Evolutionary conservation across 2,797 vertebrate genomes (phyloP).

Genomic region (Loriculus beryllinus): DNA sequence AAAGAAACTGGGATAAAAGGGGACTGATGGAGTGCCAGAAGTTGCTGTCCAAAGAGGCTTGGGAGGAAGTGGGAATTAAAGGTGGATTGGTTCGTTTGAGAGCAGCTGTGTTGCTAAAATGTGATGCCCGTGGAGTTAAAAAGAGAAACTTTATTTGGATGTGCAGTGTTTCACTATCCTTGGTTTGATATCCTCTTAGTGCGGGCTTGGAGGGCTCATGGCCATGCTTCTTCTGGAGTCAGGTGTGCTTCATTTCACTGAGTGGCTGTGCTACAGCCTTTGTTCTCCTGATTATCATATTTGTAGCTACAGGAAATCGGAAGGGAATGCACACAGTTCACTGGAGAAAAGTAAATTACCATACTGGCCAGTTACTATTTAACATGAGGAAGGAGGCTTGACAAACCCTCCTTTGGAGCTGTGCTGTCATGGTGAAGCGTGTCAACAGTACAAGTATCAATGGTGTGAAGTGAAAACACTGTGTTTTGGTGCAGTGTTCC

Average conservation of each 20-base stretch:
- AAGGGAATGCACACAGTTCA: constrained; percentile 53
- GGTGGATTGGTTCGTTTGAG: constrained; percentile 18
- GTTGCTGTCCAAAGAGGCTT: constrained; percentile 55
- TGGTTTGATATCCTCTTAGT: not conserved
- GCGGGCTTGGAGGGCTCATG: not conserved
- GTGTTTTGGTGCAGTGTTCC: not conserved
- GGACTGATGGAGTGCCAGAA: constrained; percentile 62
- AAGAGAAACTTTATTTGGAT: not conserved
- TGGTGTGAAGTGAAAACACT: not conserved
- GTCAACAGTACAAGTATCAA: constrained; percentile 11
- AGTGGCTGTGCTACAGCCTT: constrained; percentile 41
- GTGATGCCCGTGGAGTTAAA: not conserved
- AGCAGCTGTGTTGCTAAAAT: not conserved
- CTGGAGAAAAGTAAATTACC: constrained; percentile 57
- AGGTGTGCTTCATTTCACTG: not conserved
- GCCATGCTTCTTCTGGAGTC: not conserved
- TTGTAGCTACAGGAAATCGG: constrained; percentile 63
- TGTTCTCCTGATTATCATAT: constrained; percentile 68
- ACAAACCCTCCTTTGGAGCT: constrained; percentile 19
- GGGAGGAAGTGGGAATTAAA: constrained; percentile 67
- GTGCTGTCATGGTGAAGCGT: constrained; percentile 28
- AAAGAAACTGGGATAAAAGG: constrained; percentile 73
- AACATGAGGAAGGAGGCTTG: not conserved
- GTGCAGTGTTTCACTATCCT: not conserved
- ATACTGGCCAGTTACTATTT: constrained; percentile 35